phyloP scores from a whole-genome alignment of 1,140 invertebrate species.

The Bilobella aurantiaca region DNA sequence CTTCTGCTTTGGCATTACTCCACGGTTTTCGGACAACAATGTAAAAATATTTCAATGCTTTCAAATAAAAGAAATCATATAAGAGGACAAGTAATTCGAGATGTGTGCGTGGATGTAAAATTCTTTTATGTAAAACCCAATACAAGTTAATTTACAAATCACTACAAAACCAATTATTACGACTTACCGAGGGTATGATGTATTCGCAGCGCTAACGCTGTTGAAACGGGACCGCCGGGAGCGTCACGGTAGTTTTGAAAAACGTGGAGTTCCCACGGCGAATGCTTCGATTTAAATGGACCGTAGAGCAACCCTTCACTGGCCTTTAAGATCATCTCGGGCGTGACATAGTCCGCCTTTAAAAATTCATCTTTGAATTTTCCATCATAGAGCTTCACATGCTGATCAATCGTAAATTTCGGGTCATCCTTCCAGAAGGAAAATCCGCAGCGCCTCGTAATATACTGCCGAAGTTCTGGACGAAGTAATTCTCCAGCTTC shows the following conservation, averaged over 20 bases:
- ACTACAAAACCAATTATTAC: neutral
- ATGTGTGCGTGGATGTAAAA: no score
- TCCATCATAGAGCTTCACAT: neutral
- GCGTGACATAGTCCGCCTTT: neutral
- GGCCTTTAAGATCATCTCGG: neutral
- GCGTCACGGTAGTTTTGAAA: neutral
- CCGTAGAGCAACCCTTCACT: neutral
- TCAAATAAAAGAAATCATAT: no score
- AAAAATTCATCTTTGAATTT: neutral
- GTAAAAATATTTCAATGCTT: neutral
- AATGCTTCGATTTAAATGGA: neutral
- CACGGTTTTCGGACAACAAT: no score
- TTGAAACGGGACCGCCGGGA: neutral
- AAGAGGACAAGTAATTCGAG: no score
- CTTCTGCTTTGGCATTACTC: no score
- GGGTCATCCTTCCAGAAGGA: conserved; percentile 4
- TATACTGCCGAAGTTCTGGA: neutral
- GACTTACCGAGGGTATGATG: neutral
- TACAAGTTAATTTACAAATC: no score
- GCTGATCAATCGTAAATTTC: neutral
- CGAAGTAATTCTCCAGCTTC: neutral
- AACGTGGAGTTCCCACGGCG: neutral
- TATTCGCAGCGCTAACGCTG: neutral
- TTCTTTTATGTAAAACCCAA: no score
- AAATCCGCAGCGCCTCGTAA: neutral